Evolutionary conservation across 1,140 invertebrate species (phyloP).

Genomic region (Drosophila pseudoobscura): DNA sequence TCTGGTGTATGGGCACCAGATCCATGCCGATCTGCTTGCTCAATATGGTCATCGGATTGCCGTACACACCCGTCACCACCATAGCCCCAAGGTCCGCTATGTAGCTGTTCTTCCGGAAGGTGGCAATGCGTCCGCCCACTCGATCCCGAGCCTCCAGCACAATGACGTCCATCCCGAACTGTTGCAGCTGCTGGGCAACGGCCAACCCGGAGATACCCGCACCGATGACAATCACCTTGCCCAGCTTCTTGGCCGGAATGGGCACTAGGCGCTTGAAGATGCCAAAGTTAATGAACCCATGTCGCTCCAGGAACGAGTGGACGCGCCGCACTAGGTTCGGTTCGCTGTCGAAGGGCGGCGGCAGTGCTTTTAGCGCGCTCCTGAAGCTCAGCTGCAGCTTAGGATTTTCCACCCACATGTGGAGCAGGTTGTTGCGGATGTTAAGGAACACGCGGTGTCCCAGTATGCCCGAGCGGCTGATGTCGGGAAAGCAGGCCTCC

Average conservation of each 20-base stretch:
- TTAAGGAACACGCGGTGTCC: constrained; percentile 96
- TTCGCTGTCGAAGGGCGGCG: constrained; percentile 96
- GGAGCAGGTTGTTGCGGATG: constrained; percentile 96
- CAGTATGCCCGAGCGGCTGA: constrained; percentile 91
- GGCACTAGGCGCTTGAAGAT: constrained; percentile 95
- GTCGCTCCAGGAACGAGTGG: constrained; percentile 96
- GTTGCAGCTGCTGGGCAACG: constrained; percentile 96
- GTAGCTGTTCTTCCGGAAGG: constrained; percentile 97
- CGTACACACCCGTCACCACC: constrained; percentile 94
- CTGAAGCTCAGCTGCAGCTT: constrained; percentile 95
- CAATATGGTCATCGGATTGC: constrained; percentile 97
- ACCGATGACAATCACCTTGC: constrained; percentile 97
- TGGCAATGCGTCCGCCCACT: constrained; percentile 97
- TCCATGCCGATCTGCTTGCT: constrained; percentile 99
- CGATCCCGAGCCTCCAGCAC: constrained; percentile 97
- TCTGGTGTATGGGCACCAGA: constrained; percentile 97
- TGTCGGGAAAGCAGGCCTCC: constrained; percentile 96
- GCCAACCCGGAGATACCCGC: constrained; percentile 93
- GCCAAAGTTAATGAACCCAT: constrained; percentile 99
- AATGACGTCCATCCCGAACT: constrained; percentile 98
- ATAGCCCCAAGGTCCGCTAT: constrained; percentile 97
- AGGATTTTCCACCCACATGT: constrained; percentile 98
- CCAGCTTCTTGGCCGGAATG: constrained; percentile 88
- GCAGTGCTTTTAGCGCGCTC: constrained; percentile 91
- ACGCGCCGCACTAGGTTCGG: constrained; percentile 91